Percentiles rank a stretch among this genome's conserved stretches.
phyloP scores from a whole-genome alignment of 2,797 vertebrate genomes.

The Acridotheres tristis region DNA sequence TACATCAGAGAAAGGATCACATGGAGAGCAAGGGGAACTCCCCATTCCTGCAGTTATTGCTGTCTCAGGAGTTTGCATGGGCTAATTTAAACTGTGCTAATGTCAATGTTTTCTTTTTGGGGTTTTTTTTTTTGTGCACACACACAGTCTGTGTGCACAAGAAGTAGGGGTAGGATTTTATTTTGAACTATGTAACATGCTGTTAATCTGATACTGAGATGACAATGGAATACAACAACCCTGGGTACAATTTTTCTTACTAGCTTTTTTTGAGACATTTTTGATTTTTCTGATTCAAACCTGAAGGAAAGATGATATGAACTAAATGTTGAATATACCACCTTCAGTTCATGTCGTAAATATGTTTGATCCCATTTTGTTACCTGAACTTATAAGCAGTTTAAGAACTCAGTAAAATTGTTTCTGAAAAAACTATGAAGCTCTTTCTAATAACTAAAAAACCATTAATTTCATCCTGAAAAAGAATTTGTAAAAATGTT shows the following conservation, averaged over 20 bases:
- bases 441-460: background rate
- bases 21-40: background rate
- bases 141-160: background rate
- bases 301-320: background rate
- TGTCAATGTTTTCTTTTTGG: background rate
- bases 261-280: background rate
- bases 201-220: background rate
- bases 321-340: accelerated
- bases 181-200: background rate
- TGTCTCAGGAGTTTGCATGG: background rate
- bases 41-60: background rate
- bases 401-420: background rate
- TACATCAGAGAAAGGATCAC: background rate
- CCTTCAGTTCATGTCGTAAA: background rate
- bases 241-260: background rate
- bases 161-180: background rate
- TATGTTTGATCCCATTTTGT: background rate
- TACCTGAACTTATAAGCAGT: background rate
- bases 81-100: background rate
- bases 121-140: background rate
- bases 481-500: too few relatives aligned
- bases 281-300: background rate
- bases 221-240: accelerated
- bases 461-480: too few relatives aligned
- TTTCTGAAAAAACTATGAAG: background rate